Base-by-base conservation (phyloP, 2,888 invertebrate species). In the Sisyra nigra region DNA sequence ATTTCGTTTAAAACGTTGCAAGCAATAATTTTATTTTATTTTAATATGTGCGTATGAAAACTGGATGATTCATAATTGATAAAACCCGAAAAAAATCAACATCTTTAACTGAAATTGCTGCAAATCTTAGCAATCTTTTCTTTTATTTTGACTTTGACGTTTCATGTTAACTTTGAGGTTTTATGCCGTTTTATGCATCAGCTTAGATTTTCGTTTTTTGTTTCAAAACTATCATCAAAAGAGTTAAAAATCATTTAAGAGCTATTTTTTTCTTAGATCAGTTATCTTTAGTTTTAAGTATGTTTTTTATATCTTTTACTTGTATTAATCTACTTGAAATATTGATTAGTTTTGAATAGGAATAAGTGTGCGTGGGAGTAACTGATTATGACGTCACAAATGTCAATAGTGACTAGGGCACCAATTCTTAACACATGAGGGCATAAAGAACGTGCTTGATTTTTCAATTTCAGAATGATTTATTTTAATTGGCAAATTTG, bases 361-460 rank as follows among this genome's bases (percentile, higher is more conserved):
- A 44, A 42, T 24, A 24, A 24, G 24, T 24, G 24, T 24, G 24
- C 24, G 47, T 40, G 52, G 51, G 52, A 48, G 50, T 24, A 24
- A 24, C 24, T 5, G 47, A 47, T 43, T 46, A 34, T 56, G 57
- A 57, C 58, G 58, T 58, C 56, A 57, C 46, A 47, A 47, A 52
- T 51, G 54, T 55, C 54, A 54, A 54, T 55, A 54, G 48, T 48
- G 19, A 32, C 35, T 43, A 42, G 47, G 41, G 41, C 42, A 47
- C 44, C 44, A 42, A 40, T 44, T 24, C 24, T 24, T 24, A 24
- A 24, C 24, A 24, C 7, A 24, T 24, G 7, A 24, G 7, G 24
- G 3, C 7, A 24, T n/a, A n/a, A n/a, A n/a, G n/a, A n/a, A 24
- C 3, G 24, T 24, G 24, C 7, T 24, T 24, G n/a, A 24, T 7